Base-by-base conservation (phyloP, 2,797 vertebrate genomes). In the Serranus cabrilla region DNA sequence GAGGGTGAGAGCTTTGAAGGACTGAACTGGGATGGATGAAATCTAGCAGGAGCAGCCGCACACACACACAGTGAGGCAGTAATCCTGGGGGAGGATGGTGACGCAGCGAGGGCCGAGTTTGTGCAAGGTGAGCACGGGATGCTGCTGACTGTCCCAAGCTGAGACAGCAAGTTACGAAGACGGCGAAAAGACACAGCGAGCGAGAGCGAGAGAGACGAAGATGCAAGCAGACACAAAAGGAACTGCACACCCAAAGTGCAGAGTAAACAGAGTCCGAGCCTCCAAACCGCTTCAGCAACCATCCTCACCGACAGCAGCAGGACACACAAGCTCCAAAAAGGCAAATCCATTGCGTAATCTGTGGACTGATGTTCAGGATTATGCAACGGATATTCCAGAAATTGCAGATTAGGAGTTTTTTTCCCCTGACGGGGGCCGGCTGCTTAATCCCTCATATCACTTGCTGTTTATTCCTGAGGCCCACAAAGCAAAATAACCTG, bases 331-430 rank as follows among this genome's bases (percentile, higher is more conserved):
- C 69, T 69, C 62, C 49, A 70, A 71, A 82, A 76, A 74, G 21
- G 47, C 64, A 73, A 89, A 89, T 71, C 87, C 80, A 70, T 74
- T 78, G 74, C 80, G 1, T 91, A 88, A 90, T 87, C 85, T 74
- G 63, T 62, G 56, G 71, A 67, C 42, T 11, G 75, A 76, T 66
- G 73, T 61, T 77, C 46, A 42, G 86, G 73, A 90, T 94, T 93
- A 92, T 49, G 83, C 87, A 92, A 91, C 25, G 7, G 66, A 84
- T 88, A 80, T 90, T 89, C 79, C 74, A 83, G 76, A 88, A 90
- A 85, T 42, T 65, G 67, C 86, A 81, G 92, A 93, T 93, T 89
- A 90, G 65, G 74, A 81, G 62, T 63, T 60, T 59, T 77, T 60
- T 55, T 3, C 12, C 51, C 43, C n/a, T 27, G 52, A 86, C 59